Evolutionary conservation across 1,140 invertebrate species (phyloP).

Genomic region (Ceratina calcarata): DNA sequence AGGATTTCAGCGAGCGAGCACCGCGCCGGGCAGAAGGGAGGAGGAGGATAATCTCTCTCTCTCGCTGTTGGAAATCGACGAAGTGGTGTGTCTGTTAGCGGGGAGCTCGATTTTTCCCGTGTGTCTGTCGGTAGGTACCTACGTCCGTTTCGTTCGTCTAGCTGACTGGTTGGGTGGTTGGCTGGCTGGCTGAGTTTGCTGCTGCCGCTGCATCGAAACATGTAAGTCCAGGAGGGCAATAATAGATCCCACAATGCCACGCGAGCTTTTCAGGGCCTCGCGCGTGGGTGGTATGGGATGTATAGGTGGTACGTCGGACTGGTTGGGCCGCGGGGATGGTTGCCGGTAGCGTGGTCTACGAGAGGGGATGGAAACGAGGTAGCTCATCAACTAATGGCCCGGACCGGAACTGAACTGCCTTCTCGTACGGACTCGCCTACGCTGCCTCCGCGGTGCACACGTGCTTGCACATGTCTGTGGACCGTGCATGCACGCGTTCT

Average conservation of each 20-base stretch:
- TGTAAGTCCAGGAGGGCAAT: conserved; percentile 77
- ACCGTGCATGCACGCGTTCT: conserved; percentile 40
- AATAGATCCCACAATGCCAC: conserved; percentile 78
- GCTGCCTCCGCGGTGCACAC: conserved; percentile 39
- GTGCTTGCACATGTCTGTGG: conserved; percentile 28
- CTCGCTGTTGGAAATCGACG: conserved; percentile 30
- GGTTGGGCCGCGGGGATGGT: conserved; percentile 29
- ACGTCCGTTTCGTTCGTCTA: conserved; percentile 38
- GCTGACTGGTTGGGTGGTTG: conserved; percentile 35
- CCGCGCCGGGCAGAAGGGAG: not conserved
- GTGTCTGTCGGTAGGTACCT: conserved; percentile 44
- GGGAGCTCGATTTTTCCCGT: conserved; percentile 42
- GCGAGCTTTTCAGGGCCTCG: conserved; percentile 73
- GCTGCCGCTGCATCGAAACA: conserved; percentile 72
- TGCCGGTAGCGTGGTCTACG: conserved; percentile 39
- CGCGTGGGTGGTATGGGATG: conserved; percentile 53
- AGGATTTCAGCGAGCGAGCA: conserved; percentile 53
- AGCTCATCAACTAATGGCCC: conserved; percentile 81
- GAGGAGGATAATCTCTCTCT: conserved; percentile 3
- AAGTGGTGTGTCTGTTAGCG: conserved; percentile 22
- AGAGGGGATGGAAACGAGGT: conserved; percentile 60
- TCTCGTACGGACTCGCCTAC: conserved; percentile 63
- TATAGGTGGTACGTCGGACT: conserved; percentile 31
- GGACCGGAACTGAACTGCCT: conserved; percentile 77
- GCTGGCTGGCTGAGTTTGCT: conserved; percentile 59